Base-by-base conservation (phyloP, 2,797 vertebrate genomes). In the Gadopsis marmoratus region DNA sequence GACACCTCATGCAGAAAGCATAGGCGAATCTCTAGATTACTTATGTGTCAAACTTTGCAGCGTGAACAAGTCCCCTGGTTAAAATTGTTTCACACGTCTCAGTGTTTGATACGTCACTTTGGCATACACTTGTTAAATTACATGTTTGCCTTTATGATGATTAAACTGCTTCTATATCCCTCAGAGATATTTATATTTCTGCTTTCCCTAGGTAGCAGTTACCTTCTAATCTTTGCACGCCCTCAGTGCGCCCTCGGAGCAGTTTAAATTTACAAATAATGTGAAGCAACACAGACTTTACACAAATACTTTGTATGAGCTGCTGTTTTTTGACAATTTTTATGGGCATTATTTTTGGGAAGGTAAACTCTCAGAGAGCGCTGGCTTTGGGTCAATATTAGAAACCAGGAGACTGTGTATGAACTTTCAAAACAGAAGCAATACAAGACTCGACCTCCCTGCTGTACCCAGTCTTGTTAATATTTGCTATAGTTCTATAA, bases 151-250 rank as follows among this genome's bases (percentile, higher is more conserved):
- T 74, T 68, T 61, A 39, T 60, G 39, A 71, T 48, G 59, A 76
- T 53, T 64, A 9, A 54, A 67, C 17, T 7, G 33, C 63, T 47
- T 78, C 37, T 19, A 67, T 71, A 74, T 77, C 51, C 67, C 70
- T 71, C n/a, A 2, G 56, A 71, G 66, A 26, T 26, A 33, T 78
- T 76, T 47, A 5, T 85, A 77, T 88, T 86, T 76, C 69, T 82
- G 67, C 56, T 81, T 79, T 71, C 63, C 43, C 41, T 21, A 8
- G 59, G 43, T 60, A 45, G 68, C 23, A 59, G 53, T 76, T 78
- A 68, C 58, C 68, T 63, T 84, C 77, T 83, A 75, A 86, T 86
- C 78, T 82, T 61, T 56, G 47, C 12, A 4, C 19, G 31, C 23
- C 66, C 53, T 8, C 41, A 31, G 50, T 56, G 64, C 53, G 31